Percentiles rank a stretch among this genome's conserved stretches.
phyloP scores from a whole-genome alignment of 2,113 vertebrate species.

The Brienomyrus brachyistius region DNA sequence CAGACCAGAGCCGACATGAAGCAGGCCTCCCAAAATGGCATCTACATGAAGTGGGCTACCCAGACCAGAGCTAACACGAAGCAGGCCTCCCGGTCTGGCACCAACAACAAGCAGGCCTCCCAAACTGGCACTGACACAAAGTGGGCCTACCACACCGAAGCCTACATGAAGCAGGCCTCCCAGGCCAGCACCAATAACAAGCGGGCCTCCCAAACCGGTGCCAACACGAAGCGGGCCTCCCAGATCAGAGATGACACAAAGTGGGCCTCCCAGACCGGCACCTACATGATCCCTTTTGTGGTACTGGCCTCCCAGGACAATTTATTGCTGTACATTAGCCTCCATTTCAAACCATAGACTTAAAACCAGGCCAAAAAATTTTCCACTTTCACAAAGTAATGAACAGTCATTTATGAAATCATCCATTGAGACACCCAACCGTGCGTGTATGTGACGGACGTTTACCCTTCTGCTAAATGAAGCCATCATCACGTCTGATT shows the following conservation, averaged over 20 bases:
- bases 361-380: background rate
- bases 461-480: background rate
- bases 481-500: background rate
- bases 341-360: background rate
- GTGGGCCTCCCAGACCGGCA: background rate
- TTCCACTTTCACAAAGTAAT: background rate
- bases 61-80: no score
- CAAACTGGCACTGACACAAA: background rate
- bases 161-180: background rate
- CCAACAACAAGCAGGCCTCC: background rate
- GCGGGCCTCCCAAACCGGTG: accelerated
- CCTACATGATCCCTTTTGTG: background rate
- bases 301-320: background rate
- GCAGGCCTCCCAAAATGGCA: background rate
- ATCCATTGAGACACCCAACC: background rate
- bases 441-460: background rate
- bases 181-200: background rate
- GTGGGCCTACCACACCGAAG: no score
- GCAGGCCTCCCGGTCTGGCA: background rate
- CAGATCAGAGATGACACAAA: background rate
- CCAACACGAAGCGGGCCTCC: background rate
- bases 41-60: background rate
- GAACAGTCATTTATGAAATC: background rate
- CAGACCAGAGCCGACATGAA: background rate
- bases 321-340: no score